A percentile compares a stretch with the other conserved stretches of the same genome.
These are phyloP conservation scores for Dipodomys stephensi DNA, from an alignment of 2,113 vertebrate species.

Conservation along the genomic window DNA sequence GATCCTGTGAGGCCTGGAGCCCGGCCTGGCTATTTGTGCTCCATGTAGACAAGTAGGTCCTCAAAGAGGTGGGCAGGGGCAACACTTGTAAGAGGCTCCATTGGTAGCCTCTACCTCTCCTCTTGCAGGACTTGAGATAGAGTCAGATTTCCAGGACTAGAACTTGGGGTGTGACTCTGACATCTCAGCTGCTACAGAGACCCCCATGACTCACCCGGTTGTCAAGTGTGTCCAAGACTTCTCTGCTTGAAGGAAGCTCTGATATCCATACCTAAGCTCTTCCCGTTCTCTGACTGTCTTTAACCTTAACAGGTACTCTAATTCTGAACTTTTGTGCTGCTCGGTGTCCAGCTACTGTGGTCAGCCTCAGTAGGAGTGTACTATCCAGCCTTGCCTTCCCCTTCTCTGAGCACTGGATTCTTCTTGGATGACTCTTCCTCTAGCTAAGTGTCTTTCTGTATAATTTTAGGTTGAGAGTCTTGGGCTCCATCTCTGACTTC, in stretches of 20 bases:
- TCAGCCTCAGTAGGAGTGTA: rapidly evolving
- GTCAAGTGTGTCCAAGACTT: neutral
- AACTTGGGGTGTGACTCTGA: neutral
- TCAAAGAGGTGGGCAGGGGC: neutral
- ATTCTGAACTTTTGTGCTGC: neutral
- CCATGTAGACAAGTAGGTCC: neutral
- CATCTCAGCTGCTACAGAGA: neutral
- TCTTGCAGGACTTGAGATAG: neutral
- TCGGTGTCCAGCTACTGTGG: neutral
- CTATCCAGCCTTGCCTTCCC: no score
- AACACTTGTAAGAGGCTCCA: neutral
- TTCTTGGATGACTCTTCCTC: neutral
- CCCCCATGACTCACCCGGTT: neutral
- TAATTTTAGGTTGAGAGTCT: neutral
- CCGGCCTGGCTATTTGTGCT: neutral
- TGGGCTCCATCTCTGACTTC: neutral
- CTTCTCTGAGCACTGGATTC: neutral
- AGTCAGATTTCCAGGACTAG: neutral
- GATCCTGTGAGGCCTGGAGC: neutral
- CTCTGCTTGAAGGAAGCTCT: neutral
- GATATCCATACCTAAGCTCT: neutral
- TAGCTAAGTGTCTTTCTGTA: neutral
- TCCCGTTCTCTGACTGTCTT: neutral
- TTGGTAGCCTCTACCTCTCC: neutral
- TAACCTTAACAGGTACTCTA: neutral